These are phyloP conservation scores for Brachionus manjavacas DNA, from an alignment of 1,140 invertebrate genomes.

Conservation along the genomic window DNA sequence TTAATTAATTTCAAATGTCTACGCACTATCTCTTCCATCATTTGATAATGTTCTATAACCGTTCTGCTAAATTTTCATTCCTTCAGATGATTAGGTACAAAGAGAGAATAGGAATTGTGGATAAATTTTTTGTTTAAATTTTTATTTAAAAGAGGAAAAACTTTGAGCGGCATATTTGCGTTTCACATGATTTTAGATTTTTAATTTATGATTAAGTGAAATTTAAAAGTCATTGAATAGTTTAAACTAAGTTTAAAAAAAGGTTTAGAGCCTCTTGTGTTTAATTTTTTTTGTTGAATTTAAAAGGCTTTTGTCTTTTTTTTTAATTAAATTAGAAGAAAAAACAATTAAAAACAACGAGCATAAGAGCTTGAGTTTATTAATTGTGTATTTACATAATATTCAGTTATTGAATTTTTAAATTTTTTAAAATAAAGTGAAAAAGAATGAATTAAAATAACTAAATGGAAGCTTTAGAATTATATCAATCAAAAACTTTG, in stretches of 20 bases:
- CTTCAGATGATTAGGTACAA: neutral
- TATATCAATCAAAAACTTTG: constrained; percentile 26
- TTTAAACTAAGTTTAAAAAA: neutral
- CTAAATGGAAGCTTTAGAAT: constrained; percentile 9
- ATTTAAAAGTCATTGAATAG: neutral
- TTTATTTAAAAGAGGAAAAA: neutral
- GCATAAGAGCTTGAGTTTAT: constrained; percentile 11
- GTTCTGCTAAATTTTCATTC: neutral
- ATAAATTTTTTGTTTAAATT: neutral
- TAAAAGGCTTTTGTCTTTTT: neutral
- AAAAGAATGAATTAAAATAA: neutral
- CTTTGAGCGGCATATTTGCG: neutral
- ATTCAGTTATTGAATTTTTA: constrained; percentile 30
- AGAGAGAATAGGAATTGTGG: neutral
- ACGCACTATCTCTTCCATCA: neutral
- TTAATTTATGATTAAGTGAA: neutral
- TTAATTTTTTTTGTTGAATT: neutral
- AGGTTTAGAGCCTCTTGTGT: neutral
- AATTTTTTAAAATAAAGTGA: neutral
- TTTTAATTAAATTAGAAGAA: constrained; percentile 22
- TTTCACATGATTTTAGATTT: neutral
- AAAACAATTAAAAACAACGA: constrained; percentile 36
- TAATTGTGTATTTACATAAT: constrained; percentile 37
- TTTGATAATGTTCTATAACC: neutral
- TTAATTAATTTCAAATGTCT: neutral